phyloP scores from a whole-genome alignment of 2,888 invertebrate species.

The Meandrusa payeni region DNA sequence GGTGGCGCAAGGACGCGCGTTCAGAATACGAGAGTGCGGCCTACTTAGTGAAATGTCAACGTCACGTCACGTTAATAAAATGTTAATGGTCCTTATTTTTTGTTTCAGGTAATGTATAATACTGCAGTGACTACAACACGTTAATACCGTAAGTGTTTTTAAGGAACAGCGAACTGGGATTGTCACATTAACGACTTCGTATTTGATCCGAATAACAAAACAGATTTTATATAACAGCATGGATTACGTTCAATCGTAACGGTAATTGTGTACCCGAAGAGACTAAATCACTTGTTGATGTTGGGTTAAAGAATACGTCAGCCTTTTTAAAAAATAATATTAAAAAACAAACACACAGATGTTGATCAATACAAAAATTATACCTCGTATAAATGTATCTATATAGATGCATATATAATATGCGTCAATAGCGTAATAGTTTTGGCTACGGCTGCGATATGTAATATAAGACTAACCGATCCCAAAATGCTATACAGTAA shows the following conservation, averaged over 20 bases:
- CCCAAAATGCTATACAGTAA: no score
- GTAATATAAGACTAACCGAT: no score
- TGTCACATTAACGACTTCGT: no score
- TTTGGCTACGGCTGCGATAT: no score
- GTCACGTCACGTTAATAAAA: conserved; percentile 38
- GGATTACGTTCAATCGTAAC: neutral
- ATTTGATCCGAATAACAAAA: conserved; percentile 4
- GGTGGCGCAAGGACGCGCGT: conserved; percentile 59
- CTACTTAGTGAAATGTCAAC: conserved; percentile 61
- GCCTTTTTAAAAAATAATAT: no score
- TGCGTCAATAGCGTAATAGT: no score
- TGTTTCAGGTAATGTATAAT: conserved; percentile 55
- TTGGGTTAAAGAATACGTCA: no score
- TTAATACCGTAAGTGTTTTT: conserved; percentile 8
- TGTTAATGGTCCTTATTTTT: conserved; percentile 47
- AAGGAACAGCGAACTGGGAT: conserved; percentile 1
- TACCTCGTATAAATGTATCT: no score
- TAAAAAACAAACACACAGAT: no score
- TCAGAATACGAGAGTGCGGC: conserved; percentile 49
- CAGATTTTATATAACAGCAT: conserved; percentile 1
- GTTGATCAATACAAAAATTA: no score
- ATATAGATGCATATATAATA: no score
- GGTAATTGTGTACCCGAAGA: neutral
- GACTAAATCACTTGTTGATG: no score
- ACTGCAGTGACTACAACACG: neutral